phyloP scores from a whole-genome alignment of 2,797 vertebrate genomes.

The Ispidina picta region DNA sequence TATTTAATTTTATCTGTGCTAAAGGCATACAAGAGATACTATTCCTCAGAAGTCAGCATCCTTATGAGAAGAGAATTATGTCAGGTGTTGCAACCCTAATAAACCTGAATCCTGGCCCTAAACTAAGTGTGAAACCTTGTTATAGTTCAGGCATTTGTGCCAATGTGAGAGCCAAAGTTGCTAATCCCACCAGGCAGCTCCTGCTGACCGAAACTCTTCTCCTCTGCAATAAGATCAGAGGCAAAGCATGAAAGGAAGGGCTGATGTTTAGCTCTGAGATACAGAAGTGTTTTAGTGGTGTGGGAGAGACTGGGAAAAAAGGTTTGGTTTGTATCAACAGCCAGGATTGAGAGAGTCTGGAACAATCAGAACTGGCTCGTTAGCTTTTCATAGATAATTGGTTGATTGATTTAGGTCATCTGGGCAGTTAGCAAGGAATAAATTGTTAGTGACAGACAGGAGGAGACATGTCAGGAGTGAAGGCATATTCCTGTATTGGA shows the following conservation, averaged over 20 bases:
- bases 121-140: background rate
- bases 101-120: background rate
- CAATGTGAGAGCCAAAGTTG: background rate
- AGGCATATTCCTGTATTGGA: background rate
- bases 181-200: constrained; percentile 3
- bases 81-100: background rate
- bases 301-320: background rate
- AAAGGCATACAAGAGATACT: background rate
- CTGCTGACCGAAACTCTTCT: background rate
- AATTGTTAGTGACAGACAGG: constrained; percentile 17
- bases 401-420: constrained; percentile 25
- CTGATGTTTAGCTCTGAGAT: background rate
- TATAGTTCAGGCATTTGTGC: background rate
- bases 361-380: background rate
- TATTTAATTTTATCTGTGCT: background rate
- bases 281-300: background rate
- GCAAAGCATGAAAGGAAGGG: background rate
- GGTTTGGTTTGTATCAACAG: background rate
- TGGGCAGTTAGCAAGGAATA: background rate
- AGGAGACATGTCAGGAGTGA: background rate
- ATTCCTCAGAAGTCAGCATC: background rate
- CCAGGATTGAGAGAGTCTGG: background rate
- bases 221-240: background rate
- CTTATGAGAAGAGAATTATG: background rate
- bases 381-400: constrained; percentile 5